A percentile compares a stretch with the other conserved stretches of the same genome.
phyloP scores from a whole-genome alignment of 1,140 invertebrate genomes.

The Oedothorax gibbosus region DNA sequence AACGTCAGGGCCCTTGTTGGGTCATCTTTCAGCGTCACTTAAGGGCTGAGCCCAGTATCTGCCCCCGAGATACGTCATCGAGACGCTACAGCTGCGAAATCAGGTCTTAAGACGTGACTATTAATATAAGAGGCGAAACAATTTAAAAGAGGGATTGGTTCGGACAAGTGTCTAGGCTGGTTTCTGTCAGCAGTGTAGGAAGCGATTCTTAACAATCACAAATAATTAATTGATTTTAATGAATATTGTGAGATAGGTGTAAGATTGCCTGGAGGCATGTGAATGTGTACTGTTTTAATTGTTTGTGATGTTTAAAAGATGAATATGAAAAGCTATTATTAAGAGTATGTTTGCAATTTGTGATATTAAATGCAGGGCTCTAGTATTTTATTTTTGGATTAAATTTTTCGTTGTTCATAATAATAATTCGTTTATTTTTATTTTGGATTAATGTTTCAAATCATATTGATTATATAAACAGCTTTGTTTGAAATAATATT shows the following conservation, averaged over 20 bases:
- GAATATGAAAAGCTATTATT: too few species aligned
- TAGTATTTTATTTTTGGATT: too few species aligned
- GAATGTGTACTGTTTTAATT: too few species aligned
- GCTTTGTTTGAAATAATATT: too few species aligned
- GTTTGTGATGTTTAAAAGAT: too few species aligned
- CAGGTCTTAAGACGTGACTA: slow-evolving; percentile 43
- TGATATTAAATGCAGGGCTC: too few species aligned
- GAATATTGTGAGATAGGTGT: not conserved
- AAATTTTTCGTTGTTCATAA: too few species aligned
- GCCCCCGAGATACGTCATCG: slow-evolving; percentile 40
- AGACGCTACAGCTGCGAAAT: slow-evolving; percentile 19
- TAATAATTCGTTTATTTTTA: too few species aligned
- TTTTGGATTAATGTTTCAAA: too few species aligned
- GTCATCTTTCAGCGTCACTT: slow-evolving; percentile 56
- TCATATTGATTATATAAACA: too few species aligned
- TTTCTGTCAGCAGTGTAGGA: not conserved
- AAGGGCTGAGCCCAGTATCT: slow-evolving; percentile 14
- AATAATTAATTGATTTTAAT: slow-evolving; percentile 28
- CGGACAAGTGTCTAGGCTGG: slow-evolving; percentile 1
- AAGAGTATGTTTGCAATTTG: too few species aligned
- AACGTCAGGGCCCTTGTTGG: slow-evolving; percentile 30
- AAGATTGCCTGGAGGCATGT: too few species aligned
- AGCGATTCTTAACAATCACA: slow-evolving; percentile 15
- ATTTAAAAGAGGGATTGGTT: slow-evolving; percentile 32
- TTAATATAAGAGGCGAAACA: slow-evolving; percentile 42